These are phyloP conservation scores for Rallus limicola DNA, from an alignment of 2,113 vertebrate species.

Conservation along the genomic window DNA sequence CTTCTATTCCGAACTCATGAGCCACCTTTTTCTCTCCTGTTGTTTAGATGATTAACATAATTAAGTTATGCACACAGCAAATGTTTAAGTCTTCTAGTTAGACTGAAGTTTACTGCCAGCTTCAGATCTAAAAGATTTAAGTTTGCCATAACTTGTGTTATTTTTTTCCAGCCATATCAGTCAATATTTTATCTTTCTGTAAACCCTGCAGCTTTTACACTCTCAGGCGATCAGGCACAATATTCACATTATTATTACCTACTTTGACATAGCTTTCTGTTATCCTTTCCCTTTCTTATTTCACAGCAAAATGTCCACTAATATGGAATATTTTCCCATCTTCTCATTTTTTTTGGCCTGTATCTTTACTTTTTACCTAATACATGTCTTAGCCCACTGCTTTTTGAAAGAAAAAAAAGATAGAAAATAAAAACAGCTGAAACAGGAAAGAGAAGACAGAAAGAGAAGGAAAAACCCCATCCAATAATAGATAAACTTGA, in stretches of 20 bases:
- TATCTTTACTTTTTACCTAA: neutral
- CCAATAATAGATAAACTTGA: neutral
- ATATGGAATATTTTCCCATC: neutral
- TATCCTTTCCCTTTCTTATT: neutral
- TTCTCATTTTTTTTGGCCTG: neutral
- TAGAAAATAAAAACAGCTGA: neutral
- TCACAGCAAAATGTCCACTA: neutral
- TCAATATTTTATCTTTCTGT: neutral
- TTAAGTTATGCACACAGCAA: slow-evolving; percentile 19
- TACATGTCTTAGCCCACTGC: neutral
- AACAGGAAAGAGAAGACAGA: neutral
- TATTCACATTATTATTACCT: neutral
- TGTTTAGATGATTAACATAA: slow-evolving; percentile 57
- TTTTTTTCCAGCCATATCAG: neutral
- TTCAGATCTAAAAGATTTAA: slow-evolving; percentile 25
- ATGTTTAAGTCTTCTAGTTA: slow-evolving; percentile 6
- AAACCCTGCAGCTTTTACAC: neutral
- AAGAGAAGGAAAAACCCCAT: neutral
- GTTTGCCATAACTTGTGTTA: fast-evolving
- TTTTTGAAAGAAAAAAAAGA: neutral
- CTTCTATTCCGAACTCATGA: neutral
- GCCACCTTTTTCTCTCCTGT: slow-evolving; percentile 33
- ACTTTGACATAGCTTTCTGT: neutral
- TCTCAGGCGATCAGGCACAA: fast-evolving
- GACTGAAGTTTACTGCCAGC: neutral